Evolutionary conservation across 2,888 invertebrate species (phyloP), one percentile per base, ranked within the genome.

Genomic region (Agriotes lineatus): DNA sequence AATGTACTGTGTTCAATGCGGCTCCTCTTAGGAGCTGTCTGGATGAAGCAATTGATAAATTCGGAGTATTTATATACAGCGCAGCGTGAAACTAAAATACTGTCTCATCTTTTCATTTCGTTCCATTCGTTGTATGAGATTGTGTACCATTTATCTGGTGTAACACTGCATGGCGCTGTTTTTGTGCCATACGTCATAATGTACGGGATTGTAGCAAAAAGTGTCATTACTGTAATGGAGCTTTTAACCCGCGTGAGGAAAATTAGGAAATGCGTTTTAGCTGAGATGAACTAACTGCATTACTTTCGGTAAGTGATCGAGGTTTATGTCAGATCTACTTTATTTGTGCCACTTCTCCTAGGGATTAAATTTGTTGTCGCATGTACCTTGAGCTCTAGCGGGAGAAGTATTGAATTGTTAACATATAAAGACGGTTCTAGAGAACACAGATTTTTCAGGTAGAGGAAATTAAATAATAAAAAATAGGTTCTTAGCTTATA

Each of bases 161-260:
- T 37, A 39, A 18, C 39, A 18, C 25, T 37, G 56, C 56, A 37
- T 37, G 56, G 56, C 25, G 25, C 50, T 12, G 33, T 20, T 22
- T 42, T 65, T 65, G 12, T 25, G 33, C n/a, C 18, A 35, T 52
- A 65, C 56, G 65, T 65, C 52, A 65, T 58, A 64, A 64, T 44
- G 64, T 57, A 65, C 18, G 37, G 57, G 35, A 44, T 44, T 56
- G 33, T 45, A 56, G 35, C 65, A 65, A 65, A 58, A 65, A 65
- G 58, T 35, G 65, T 58, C 57, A 65, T 65, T 65, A 65, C 58
- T 48, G 25, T 42, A 65, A 65, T 65, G 65, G 63, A 54, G 39
- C 63, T 63, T 50, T 63, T 63, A 63, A 63, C 45, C 63, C 39
- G 22, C 10, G 37, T 56, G 37, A 33, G 30, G 22, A 56, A 56